Base-by-base conservation (phyloP, 1,140 invertebrate genomes). In the Adoxophyes honmai region DNA sequence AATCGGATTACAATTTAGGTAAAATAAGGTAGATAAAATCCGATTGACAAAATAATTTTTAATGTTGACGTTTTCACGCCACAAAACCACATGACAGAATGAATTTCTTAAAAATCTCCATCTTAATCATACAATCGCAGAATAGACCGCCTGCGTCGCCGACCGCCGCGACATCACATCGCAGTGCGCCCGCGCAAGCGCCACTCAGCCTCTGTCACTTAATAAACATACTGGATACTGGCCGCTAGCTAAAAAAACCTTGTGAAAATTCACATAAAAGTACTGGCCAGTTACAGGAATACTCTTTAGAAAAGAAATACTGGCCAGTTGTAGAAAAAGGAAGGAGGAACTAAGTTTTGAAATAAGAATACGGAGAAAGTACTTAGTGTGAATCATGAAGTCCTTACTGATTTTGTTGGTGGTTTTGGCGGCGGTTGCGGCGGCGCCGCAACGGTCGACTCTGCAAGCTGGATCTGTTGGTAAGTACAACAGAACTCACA, bases 401-500 rank as follows among this genome's bases (percentile, higher is more conserved):
- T 55, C 38, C 44, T 36, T 62, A 8, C 33, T 57, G 34, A 48
- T 61, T 34, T 48, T 52, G 13, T 35, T 66, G 13, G 28, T 66
- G 21, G 28, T 48, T 15, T 37, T 55, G 8, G 42, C 52, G 15
- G 52, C 33, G 44, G 34, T 60, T 14, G 57, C 53, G n/a, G 57
- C 60, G 9, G 63, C 58, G 6, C 60, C 60, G 2, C 38, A 55
- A 33, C 44, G 39, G 16, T 53, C 59, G 4, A 63, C 37, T 8
- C 53, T 69, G 16, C 60, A 69, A 35, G 33, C 42, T 14, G 67
- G 67, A 28, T 16, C 55, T 16, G 57, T 34, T 34, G 60, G 67
- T 69, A n/a, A 61, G 64, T 2, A 28, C n/a, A n/a, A n/a, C n/a
- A n/a, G n/a, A n/a, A n/a, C n/a, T n/a, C n/a, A n/a, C n/a, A n/a